phyloP scores from a whole-genome alignment of 2,888 invertebrate genomes.

The Tipula vernalis region DNA sequence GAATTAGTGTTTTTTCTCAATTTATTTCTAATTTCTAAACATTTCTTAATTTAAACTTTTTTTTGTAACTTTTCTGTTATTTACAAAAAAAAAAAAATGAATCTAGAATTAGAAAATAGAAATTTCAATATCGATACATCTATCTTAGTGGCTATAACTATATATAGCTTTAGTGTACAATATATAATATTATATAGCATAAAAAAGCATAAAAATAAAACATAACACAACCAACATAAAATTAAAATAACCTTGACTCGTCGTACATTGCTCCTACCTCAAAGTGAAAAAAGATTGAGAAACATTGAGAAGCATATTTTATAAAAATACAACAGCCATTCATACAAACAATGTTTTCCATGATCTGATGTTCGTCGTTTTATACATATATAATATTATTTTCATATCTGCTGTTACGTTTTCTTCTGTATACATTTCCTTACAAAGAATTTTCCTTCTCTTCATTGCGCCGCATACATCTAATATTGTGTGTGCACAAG shows the following conservation, averaged over 20 bases:
- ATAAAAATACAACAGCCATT: neutral
- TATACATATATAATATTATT: neutral
- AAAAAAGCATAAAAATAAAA: slow-evolving; percentile 1
- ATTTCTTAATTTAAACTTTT: neutral
- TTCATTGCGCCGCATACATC: neutral
- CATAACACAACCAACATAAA: neutral
- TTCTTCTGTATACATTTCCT: neutral
- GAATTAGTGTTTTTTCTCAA: neutral
- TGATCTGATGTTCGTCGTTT: neutral
- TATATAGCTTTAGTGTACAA: neutral
- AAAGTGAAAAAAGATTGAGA: neutral
- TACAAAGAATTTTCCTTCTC: neutral
- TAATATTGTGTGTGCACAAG: neutral
- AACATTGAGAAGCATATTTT: neutral
- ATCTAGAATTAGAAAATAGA: neutral
- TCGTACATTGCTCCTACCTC: slow-evolving; percentile 4
- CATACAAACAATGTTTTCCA: neutral
- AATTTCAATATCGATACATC: neutral
- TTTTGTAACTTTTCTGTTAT: neutral
- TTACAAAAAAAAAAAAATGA: neutral
- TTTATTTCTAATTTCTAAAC: neutral
- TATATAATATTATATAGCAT: neutral
- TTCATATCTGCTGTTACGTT: neutral
- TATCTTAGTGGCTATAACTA: neutral
- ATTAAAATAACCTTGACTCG: slow-evolving; percentile 4